These are phyloP conservation scores for Tetramorium bicarinatum DNA, from an alignment of 2,888 invertebrate species.

Conservation along the genomic window DNA sequence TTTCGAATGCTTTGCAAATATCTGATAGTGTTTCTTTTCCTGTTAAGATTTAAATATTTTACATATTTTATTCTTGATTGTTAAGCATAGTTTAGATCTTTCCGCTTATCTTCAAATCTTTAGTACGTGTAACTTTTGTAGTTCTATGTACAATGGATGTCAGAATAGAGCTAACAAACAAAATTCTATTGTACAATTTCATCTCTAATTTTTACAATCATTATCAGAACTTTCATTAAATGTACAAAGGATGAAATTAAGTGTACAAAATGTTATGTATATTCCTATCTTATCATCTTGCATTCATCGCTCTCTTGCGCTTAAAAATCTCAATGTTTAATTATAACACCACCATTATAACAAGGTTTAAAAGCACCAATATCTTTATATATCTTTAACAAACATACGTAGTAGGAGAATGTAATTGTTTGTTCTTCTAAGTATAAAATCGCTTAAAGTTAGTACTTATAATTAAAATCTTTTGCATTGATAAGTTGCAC, in stretches of 20 bases:
- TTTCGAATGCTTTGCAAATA: conserved; percentile 14
- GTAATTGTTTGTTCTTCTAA: conserved; percentile 56
- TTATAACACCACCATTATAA: conserved; percentile 62
- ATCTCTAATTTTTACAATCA: conserved; percentile 27
- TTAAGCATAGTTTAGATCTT: conserved; percentile 21
- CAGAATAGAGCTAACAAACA: conserved; percentile 10
- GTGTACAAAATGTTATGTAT: conserved; percentile 32
- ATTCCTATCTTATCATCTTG: conserved; percentile 25
- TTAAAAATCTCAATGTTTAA: conserved; percentile 54
- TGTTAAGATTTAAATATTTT: conserved; percentile 33
- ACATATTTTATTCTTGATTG: conserved; percentile 6
- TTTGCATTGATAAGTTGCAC: conserved; percentile 86
- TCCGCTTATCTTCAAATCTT: neutral
- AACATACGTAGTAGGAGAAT: conserved; percentile 59
- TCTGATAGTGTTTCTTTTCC: neutral
- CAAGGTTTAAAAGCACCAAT: conserved; percentile 76
- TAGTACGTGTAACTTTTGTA: neutral
- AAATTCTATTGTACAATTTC: conserved; percentile 38
- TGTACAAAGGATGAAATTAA: conserved; percentile 44
- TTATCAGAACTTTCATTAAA: conserved; percentile 31
- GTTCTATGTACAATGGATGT: conserved; percentile 31
- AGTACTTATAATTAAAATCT: conserved; percentile 80
- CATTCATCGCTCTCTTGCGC: neutral
- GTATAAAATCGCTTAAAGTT: conserved; percentile 77
- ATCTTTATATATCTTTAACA: conserved; percentile 74